Evolutionary conservation across 1,140 invertebrate genomes (phyloP), one percentile per base, ranked within the genome.

Genomic region (Parasteatoda tepidariorum): DNA sequence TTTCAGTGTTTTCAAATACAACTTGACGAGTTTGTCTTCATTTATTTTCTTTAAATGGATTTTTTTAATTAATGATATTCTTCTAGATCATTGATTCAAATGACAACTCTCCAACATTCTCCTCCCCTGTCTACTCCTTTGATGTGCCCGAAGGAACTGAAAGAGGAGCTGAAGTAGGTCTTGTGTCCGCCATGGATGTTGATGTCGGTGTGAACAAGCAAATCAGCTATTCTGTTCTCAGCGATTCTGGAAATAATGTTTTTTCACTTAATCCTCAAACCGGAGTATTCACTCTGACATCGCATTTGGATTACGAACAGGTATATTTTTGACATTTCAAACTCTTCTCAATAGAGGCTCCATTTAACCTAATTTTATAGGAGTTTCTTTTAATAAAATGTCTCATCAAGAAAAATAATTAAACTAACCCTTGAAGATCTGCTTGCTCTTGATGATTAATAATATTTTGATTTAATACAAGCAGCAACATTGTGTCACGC

Each of bases 181-280:
- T 93, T 71, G 93, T 98, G 24, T 89, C 92, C 41, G 97, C 97
- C 5, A 91, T 89, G 6, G 97, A 98, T 89, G 91, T 92, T 11
- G 96, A 98, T 88, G 91, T 93, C 73, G 96, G 95, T 5, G 91
- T 92, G 31, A 98, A 98, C 89, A 95, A 96, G 24, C 94, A 96
- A 87, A 90, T 97, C 5, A 95, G 94, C 18, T 97, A 97, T 89
- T 93, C 94, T 2, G 93, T 97, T 70, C 92, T 98, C 87, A 94
- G 94, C 66, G 96, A 98, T 86, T 98, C 97, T 94, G 95, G 95
- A 57, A 96, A 97, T 87, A 95, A 96, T 87, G 94, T 97, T 0
- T 98, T 99, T 89, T 94, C 94, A 1, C 90, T 99, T 68, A 96
- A 98, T 90, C 94, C 95, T 2, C 94, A 94, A 87, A 96, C 94